Base-by-base conservation (phyloP, 2,113 vertebrate genomes). In the Epinephelus cyanopodus region DNA sequence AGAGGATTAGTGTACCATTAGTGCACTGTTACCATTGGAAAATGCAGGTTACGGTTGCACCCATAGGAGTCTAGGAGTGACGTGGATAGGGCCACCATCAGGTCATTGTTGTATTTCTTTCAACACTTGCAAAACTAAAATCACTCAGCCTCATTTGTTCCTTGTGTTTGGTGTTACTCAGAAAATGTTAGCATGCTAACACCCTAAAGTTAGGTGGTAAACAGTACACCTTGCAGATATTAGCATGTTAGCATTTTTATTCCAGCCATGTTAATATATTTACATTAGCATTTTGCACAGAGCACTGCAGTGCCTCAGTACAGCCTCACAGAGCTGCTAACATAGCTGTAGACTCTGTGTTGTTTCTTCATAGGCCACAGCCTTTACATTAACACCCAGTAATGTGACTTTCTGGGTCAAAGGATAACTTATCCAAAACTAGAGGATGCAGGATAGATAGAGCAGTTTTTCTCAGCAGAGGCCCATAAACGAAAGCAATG, bases 381-480 rank as follows among this genome's bases (percentile, higher is more conserved):
- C 25, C 54, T 86, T 61, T 75, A 77, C 70, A 82, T 60, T 72
- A 58, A 65, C 67, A 45, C 56, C 47, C 69, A 45, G 11, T 45
- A 70, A 75, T 88, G 70, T 47, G 23, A 48, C 62, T 74, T 42
- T 71, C 58, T 67, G 53, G 78, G 77, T 85, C 79, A 77, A 50
- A n/a, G 21, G 39, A 25, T 66, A 37, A 61, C 69, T 53, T 52
- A 39, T 27, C 27, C 58, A 61, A 6, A 83, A 10, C 15, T 65
- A 53, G 5, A 48, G 56, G 54, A 76, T 64, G 29, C 70, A 37
- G 47, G 19, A 79, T 39, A 52, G 61, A 70, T 76, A 13, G 9
- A 83, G 73, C 37, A 6, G 39, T 58, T 70, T 60, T 45, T 56
- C 23, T 37, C 19, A 23, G 21, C 45, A 37, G 33, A 37, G 6